Base-by-base conservation (phyloP, 2,888 invertebrate genomes). In the Erebia epiphron region DNA sequence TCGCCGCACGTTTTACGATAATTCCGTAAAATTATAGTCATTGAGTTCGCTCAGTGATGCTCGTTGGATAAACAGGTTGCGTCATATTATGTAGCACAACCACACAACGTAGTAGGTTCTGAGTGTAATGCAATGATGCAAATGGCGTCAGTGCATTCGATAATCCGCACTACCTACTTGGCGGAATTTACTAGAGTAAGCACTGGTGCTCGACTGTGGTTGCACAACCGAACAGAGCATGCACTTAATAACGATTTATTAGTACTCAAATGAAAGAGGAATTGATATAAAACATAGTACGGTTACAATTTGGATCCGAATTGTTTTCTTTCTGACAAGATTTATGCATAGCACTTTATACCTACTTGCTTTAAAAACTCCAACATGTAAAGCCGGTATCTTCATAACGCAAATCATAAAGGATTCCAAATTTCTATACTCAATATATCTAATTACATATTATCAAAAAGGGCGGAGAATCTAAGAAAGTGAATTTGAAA, bases 11-110 rank as follows among this genome's bases (percentile, higher is more conserved):
- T 82, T 84, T 83, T 57, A 87, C 83, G 81, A 85, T 85, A 84
- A 86, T 88, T 87, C 85, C 79, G 80, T 83, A 81, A 86, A 87
- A 86, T 84, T 82, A 83, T 79, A 83, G 83, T 80, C 83, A 86
- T 84, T 85, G 83, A 84, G 82, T 75, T 76, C 77, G 79, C 77
- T 76, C 75, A 71, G 72, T 78, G 78, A 77, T 78, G 79, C 79
- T 80, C 77, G 78, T 73, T 78, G 78, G 76, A 81, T 84, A 86
- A 84, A 84, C 82, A 83, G 76, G 82, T 84, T 84, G 83, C 85
- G 83, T 87, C 85, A 88, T 75, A 68, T 58, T n/a, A 50, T 46
- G 73, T 71, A 75, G 71, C 71, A 73, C 76, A 57, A 14, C 13
- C 21, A 26, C 56, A 16, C 54, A 74, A 75, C 70, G 69, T 72